Evolutionary conservation across 2,888 invertebrate species (phyloP).

Genomic region (Melanchra persicariae): DNA sequence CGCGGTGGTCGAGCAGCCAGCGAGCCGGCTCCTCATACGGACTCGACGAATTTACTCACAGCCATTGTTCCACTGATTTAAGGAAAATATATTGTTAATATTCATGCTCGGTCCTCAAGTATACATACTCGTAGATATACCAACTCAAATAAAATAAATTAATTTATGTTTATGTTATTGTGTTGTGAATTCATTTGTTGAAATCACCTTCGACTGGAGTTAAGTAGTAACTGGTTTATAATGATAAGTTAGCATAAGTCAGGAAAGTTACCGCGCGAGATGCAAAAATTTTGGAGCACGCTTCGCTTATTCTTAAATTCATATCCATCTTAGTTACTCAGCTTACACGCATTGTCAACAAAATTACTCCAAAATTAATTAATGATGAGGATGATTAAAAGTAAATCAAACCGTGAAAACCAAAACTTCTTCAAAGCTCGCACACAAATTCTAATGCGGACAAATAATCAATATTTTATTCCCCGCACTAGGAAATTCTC

Average conservation of each 20-base stretch:
- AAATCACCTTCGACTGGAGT: slow-evolving; percentile 9
- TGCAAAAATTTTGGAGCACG: no score
- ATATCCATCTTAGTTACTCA: no score
- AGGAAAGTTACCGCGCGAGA: no score
- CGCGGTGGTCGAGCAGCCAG: background rate
- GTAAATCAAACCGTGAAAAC: no score
- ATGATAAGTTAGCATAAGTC: background rate
- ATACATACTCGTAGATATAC: background rate
- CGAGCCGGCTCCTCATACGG: background rate
- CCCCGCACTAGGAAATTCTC: no score
- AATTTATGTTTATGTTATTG: background rate
- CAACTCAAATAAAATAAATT: slow-evolving; percentile 13
- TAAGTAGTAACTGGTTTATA: background rate
- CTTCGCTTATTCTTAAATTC: no score
- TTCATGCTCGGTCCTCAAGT: slow-evolving; percentile 8
- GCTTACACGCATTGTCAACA: no score
- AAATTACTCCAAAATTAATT: no score
- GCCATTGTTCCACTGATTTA: slow-evolving; percentile 11
- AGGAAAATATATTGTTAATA: slow-evolving; percentile 11
- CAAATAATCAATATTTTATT: no score
- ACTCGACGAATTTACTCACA: slow-evolving; percentile 13
- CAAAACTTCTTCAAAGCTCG: no score
- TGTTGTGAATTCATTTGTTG: slow-evolving; percentile 5
- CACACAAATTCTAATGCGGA: no score
- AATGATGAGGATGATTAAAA: no score